These are phyloP conservation scores for Tipula confusa DNA, from an alignment of 2,888 invertebrate species.

Conservation along the genomic window DNA sequence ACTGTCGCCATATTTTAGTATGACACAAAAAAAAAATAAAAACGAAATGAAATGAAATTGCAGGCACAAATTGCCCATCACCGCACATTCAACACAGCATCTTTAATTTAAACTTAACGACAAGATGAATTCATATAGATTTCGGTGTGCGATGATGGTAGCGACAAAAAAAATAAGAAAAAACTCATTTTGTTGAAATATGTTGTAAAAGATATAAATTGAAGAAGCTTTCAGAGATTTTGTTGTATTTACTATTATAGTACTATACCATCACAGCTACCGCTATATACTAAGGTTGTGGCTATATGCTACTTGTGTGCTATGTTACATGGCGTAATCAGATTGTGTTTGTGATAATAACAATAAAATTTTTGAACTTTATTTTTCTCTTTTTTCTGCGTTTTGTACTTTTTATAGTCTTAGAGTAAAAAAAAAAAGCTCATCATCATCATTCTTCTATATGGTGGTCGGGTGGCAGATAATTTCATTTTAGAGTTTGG, in stretches of 20 bases:
- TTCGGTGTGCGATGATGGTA: neutral
- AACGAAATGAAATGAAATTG: too few species aligned
- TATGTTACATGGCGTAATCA: neutral
- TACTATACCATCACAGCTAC: too few species aligned
- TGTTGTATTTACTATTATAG: neutral
- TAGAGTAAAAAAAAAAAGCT: neutral
- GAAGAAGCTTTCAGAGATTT: neutral
- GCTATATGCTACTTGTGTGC: neutral
- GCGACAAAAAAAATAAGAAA: neutral
- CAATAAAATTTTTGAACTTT: constrained; percentile 9
- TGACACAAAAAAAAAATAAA: neutral
- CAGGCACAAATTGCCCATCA: too few species aligned
- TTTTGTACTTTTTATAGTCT: neutral
- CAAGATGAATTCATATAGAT: neutral
- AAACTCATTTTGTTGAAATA: neutral
- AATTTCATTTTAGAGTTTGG: too few species aligned
- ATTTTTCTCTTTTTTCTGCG: neutral
- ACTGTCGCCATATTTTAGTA: neutral
- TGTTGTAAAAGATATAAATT: neutral
- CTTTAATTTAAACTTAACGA: constrained; percentile 12
- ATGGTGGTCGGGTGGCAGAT: neutral
- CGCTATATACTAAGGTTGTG: too few species aligned
- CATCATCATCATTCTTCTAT: neutral
- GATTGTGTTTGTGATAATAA: constrained; percentile 1
- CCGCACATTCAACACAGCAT: neutral